Evolutionary conservation across 1,140 invertebrate species (phyloP).

Genomic region (Eciton burchellii): DNA sequence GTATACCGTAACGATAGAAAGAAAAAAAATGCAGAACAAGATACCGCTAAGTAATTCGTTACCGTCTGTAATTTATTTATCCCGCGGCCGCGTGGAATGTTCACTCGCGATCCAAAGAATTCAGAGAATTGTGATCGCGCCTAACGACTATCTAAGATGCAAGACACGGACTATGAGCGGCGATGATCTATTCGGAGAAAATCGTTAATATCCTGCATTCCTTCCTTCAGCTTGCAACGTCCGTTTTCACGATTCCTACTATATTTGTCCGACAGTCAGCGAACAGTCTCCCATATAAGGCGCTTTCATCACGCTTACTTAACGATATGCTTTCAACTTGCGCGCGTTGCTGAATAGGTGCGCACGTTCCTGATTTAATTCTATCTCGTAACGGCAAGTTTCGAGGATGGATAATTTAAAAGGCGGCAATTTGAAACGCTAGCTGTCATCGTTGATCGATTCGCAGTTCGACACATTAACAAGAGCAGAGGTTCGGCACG

Average conservation of each 20-base stretch:
- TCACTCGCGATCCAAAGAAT: too few relatives aligned
- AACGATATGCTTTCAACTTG: conserved; percentile 22
- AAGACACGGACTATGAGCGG: too few relatives aligned
- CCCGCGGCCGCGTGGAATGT: background rate
- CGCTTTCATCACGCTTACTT: background rate
- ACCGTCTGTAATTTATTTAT: conserved; percentile 26
- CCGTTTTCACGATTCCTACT: background rate
- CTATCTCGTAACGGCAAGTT: conserved; percentile 35
- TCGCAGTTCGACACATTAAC: conserved; percentile 17
- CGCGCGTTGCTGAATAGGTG: conserved; percentile 22
- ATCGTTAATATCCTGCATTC: too few relatives aligned
- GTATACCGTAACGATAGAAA: conserved; percentile 50
- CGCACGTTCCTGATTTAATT: conserved; percentile 14
- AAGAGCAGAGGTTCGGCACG: conserved; percentile 15
- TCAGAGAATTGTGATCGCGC: background rate
- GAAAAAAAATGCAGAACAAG: conserved; percentile 1
- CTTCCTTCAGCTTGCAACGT: background rate
- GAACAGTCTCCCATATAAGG: background rate
- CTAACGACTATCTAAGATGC: background rate
- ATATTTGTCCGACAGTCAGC: conserved; percentile 9
- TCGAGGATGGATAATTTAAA: conserved; percentile 12
- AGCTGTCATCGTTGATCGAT: conserved; percentile 4
- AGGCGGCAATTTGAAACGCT: background rate
- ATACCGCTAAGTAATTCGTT: background rate
- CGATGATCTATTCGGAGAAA: too few relatives aligned